phyloP scores from a whole-genome alignment of 1,140 invertebrate genomes.

The Teleopsis dalmanni region DNA sequence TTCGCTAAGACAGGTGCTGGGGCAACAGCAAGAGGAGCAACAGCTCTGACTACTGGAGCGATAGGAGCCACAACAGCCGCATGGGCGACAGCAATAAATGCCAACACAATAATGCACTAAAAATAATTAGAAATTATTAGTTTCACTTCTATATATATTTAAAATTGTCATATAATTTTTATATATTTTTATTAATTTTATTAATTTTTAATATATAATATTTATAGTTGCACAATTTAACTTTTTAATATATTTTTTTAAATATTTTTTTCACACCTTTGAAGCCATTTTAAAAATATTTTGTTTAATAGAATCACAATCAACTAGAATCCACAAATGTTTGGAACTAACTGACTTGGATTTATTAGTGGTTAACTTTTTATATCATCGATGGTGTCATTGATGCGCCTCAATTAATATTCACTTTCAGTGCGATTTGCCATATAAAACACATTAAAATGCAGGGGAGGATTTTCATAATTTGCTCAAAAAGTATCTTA shows the following conservation, averaged over 20 bases:
- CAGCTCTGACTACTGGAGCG: slow-evolving; percentile 18
- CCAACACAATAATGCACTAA: slow-evolving; percentile 12
- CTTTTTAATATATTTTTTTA: neutral
- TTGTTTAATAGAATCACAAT: no score
- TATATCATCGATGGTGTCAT: slow-evolving; percentile 3
- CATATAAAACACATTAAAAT: neutral
- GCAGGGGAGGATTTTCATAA: slow-evolving; percentile 11
- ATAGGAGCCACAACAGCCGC: slow-evolving; percentile 17
- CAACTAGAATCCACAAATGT: no score
- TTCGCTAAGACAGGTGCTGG: slow-evolving; percentile 16
- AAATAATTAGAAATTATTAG: neutral
- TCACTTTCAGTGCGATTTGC: slow-evolving; percentile 6
- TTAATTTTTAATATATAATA: neutral
- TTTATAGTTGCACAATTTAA: neutral
- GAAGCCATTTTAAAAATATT: slow-evolving; percentile 12
- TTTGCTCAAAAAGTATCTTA: no score
- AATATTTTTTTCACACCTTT: slow-evolving; percentile 8
- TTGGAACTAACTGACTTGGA: slow-evolving; percentile 14
- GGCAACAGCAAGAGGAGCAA: slow-evolving; percentile 17
- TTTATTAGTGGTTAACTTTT: no score
- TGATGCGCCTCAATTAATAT: slow-evolving; percentile 13
- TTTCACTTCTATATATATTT: no score
- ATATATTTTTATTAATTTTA: neutral
- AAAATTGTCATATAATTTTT: neutral
- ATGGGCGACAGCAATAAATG: slow-evolving; percentile 9